Percentiles rank a stretch among this genome's conserved stretches.
Evolutionary conservation across 2,888 invertebrate species (phyloP).

Genomic region (Melangyna quadrimaculata): DNA sequence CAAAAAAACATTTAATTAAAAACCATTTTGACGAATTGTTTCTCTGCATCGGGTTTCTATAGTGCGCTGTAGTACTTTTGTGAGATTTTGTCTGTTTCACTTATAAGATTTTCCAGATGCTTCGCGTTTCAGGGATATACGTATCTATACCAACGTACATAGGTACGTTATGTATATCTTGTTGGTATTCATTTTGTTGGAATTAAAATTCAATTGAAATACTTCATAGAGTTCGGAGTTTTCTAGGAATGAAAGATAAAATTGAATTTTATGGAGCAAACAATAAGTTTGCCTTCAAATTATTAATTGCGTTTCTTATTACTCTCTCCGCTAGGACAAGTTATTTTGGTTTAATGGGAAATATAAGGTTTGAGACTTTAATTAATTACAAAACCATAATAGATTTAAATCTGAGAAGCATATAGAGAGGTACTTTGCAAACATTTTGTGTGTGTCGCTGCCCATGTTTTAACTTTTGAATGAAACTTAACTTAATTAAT

Average conservation of each 20-base stretch:
- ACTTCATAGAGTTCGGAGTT: not conserved
- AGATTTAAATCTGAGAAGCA: no score
- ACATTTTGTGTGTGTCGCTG: no score
- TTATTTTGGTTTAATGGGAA: not conserved
- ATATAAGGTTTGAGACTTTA: not conserved
- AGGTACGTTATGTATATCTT: not conserved
- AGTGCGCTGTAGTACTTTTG: constrained; percentile 2
- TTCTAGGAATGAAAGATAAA: not conserved
- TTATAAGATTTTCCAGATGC: constrained; percentile 41
- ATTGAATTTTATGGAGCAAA: not conserved
- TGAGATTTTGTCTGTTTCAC: constrained; percentile 1
- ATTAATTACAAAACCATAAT: not conserved
- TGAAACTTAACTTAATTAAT: no score
- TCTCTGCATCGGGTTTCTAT: constrained; percentile 10
- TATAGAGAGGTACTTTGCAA: no score
- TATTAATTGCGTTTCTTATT: not conserved
- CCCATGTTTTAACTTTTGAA: no score
- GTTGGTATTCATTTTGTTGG: not conserved
- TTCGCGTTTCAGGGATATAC: not conserved
- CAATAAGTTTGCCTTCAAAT: not conserved
- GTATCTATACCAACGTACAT: not conserved
- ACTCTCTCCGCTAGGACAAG: not conserved
- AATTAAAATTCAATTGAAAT: not conserved
- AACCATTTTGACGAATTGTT: constrained; percentile 67
- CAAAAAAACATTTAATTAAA: constrained; percentile 54